These are phyloP conservation scores for Alloscopus bannaensis DNA, from an alignment of 2,888 invertebrate genomes.

Conservation along the genomic window DNA sequence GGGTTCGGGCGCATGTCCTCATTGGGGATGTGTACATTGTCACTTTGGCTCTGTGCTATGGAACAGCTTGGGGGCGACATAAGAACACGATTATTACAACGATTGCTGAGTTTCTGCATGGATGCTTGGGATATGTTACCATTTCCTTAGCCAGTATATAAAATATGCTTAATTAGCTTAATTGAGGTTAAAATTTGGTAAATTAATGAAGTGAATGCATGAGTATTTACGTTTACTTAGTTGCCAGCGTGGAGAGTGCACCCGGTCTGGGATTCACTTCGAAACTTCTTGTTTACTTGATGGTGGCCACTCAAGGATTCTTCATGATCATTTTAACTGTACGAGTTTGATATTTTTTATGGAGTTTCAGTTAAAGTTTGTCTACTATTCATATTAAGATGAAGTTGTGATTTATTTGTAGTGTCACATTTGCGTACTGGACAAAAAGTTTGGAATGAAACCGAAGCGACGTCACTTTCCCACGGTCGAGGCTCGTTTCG, in stretches of 20 bases:
- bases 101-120: constrained; percentile 35
- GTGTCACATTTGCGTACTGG: constrained; percentile 55
- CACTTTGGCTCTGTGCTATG: constrained; percentile 41
- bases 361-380: constrained; percentile 25
- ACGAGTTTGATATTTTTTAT: constrained; percentile 19
- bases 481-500: constrained; percentile 52
- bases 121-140: constrained; percentile 42
- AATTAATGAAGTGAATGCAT: too few species aligned
- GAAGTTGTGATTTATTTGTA: constrained; percentile 1
- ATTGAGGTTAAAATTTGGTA: not conserved
- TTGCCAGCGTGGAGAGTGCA: constrained; percentile 41
- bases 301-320: constrained; percentile 48
- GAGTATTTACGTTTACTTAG: not conserved
- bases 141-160: constrained; percentile 25
- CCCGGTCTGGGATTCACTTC: constrained; percentile 33
- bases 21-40: constrained; percentile 55
- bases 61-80: constrained; percentile 52
- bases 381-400: too few species aligned
- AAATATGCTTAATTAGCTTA: not conserved
- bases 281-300: constrained; percentile 47
- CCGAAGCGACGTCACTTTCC: constrained; percentile 50
- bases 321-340: constrained; percentile 63
- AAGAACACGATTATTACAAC: constrained; percentile 39
- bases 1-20: constrained; percentile 21
- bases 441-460: constrained; percentile 40